Percentiles rank a stretch among this genome's conserved stretches.
These are phyloP conservation scores for Carcina quercana DNA, from an alignment of 2,888 invertebrate species.

Conservation along the genomic window DNA sequence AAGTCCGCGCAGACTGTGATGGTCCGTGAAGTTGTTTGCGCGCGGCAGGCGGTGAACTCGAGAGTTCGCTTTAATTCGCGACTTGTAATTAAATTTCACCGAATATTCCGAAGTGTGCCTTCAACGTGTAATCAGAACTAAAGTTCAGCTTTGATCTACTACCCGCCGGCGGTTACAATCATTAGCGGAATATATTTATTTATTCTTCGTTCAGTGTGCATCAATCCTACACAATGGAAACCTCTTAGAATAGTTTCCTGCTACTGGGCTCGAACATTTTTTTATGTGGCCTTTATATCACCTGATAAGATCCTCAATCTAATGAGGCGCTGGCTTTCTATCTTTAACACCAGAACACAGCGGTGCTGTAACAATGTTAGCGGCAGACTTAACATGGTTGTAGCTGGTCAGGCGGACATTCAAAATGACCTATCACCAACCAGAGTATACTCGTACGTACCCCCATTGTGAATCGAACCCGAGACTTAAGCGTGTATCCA, in stretches of 20 bases:
- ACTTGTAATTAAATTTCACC: constrained; percentile 9
- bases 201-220: too few species aligned
- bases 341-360: not conserved
- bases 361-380: too few species aligned
- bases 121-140: constrained; percentile 8
- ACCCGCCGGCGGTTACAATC: not conserved
- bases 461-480: too few species aligned
- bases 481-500: too few species aligned
- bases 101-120: constrained; percentile 7
- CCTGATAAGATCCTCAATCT: not conserved
- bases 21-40: constrained; percentile 2
- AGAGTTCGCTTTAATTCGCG: constrained; percentile 5
- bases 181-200: too few species aligned
- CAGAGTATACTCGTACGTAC: too few species aligned
- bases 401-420: too few species aligned
- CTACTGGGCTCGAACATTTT: not conserved
- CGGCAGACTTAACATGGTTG: too few species aligned
- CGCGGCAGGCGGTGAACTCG: constrained; percentile 6
- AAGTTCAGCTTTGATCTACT: constrained; percentile 5
- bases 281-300: not conserved
- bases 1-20: not conserved
- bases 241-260: not conserved
- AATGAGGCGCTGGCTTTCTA: too few species aligned
- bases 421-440: too few species aligned
- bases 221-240: not conserved